Evolutionary conservation across 1,140 invertebrate genomes (phyloP).

Genomic region (Mylabris phalerata): DNA sequence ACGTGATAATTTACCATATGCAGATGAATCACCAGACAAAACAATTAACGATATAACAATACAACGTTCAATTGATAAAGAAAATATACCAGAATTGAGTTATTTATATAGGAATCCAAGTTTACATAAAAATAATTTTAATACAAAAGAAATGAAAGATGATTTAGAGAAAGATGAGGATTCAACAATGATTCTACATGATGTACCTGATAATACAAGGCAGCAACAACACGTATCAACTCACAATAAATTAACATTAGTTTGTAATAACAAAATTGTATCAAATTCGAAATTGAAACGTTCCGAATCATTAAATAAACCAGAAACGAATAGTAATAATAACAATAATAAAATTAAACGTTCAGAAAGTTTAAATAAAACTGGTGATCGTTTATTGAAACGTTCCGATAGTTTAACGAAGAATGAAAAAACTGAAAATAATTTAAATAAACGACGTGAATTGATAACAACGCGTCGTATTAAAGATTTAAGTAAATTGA

Average conservation of each 20-base stretch:
- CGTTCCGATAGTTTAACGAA: constrained; percentile 66
- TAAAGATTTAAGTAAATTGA: constrained; percentile 55
- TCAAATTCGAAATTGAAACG: constrained; percentile 45
- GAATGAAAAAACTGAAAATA: constrained; percentile 75
- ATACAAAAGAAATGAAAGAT: constrained; percentile 32
- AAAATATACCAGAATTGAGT: constrained; percentile 31
- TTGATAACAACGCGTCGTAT: constrained; percentile 44
- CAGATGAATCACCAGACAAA: constrained; percentile 48
- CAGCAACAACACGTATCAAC: constrained; percentile 26
- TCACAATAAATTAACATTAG: constrained; percentile 22
- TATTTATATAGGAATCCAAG: constrained; percentile 41
- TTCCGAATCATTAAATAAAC: constrained; percentile 57
- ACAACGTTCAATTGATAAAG: constrained; percentile 29
- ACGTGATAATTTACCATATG: constrained; percentile 39
- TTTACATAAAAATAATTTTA: constrained; percentile 36
- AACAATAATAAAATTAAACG: constrained; percentile 46
- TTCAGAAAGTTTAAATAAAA: constrained; percentile 52
- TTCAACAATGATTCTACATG: constrained; percentile 30
- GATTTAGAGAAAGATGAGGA: constrained; percentile 40
- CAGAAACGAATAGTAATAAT: constrained; percentile 41
- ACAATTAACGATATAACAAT: constrained; percentile 13
- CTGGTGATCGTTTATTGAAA: constrained; percentile 46
- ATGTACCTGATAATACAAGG: constrained; percentile 34
- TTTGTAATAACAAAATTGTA: constrained; percentile 21
- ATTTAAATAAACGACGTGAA: constrained; percentile 65